Conservation (phyloP, 2,888 invertebrate species). For the Lomographa bimaculata region DNA sequence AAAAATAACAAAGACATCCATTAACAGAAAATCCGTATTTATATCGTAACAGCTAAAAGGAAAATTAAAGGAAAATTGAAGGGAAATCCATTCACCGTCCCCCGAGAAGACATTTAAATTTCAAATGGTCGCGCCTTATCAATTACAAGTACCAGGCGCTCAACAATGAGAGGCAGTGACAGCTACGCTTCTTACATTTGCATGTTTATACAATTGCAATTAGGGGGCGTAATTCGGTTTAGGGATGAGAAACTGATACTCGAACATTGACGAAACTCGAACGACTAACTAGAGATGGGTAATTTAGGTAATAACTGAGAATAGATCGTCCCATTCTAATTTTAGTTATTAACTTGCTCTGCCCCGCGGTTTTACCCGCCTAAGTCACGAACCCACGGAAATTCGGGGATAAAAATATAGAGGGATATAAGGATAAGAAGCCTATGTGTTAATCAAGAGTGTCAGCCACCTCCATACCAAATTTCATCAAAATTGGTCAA, state of each 20-base stretch:
- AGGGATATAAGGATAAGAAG: no score
- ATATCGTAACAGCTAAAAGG: conserved; percentile 37
- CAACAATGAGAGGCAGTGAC: conserved; percentile 59
- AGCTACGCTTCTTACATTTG: conserved; percentile 73
- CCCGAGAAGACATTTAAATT: conserved; percentile 66
- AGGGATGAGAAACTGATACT: conserved; percentile 22
- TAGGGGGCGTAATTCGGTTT: conserved; percentile 47
- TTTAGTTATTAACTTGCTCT: no score
- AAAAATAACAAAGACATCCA: conserved; percentile 23
- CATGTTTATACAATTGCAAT: conserved; percentile 79
- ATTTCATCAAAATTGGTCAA: no score
- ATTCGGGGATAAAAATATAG: no score
- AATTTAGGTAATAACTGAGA: no score
- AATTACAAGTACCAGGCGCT: conserved; percentile 73
- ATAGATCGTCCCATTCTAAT: no score
- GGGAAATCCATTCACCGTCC: conserved; percentile 50
- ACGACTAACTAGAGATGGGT: no score
- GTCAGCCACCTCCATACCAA: no score
- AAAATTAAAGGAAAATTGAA: conserved; percentile 44
- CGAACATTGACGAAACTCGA: no score
- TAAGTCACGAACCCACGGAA: no score
- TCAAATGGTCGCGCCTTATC: conserved; percentile 78
- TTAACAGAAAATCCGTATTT: conserved; percentile 26
- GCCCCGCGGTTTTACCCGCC: no score
- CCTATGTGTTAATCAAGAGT: no score